phyloP scores from a whole-genome alignment of 2,888 invertebrate genomes.

The Acronicta aceris region DNA sequence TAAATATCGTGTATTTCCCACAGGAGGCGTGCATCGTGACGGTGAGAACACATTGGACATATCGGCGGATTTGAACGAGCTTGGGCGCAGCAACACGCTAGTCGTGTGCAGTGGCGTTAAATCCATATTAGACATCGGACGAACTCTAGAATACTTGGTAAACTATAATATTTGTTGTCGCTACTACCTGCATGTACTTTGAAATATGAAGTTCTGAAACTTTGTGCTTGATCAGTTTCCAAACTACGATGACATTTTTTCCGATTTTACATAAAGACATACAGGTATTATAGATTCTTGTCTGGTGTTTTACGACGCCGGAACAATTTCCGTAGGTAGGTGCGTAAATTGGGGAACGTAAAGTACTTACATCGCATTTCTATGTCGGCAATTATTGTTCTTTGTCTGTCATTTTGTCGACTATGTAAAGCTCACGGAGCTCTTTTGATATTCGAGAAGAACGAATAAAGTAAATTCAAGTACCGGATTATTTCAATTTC shows the following conservation, averaged over 20 bases:
- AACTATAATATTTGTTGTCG: constrained; percentile 15
- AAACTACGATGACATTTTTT: constrained; percentile 17
- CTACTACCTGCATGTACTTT: constrained; percentile 8
- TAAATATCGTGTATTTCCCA: constrained; percentile 1
- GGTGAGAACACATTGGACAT: constrained; percentile 96
- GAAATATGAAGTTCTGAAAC: constrained; percentile 25
- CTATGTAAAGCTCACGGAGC: constrained; percentile 15
- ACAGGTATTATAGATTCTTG: background rate
- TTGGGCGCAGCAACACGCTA: constrained; percentile 95
- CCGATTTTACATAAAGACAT: constrained; percentile 19
- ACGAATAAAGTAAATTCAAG: constrained; percentile 36
- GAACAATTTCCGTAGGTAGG: constrained; percentile 7
- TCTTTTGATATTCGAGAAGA: constrained; percentile 22
- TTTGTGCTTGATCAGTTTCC: constrained; percentile 19
- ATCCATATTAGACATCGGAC: constrained; percentile 98
- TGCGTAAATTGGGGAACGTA: background rate
- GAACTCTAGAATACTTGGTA: constrained; percentile 98
- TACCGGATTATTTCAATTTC: constrained; percentile 38
- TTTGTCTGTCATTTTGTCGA: constrained; percentile 38
- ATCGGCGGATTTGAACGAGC: constrained; percentile 97
- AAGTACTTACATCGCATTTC: constrained; percentile 34
- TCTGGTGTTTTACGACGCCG: constrained; percentile 18
- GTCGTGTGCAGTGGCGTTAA: constrained; percentile 99
- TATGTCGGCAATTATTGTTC: constrained; percentile 18
- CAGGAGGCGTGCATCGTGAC: constrained; percentile 98